Base-by-base conservation (phyloP, 2,797 vertebrate genomes). In the Gambelia wislizenii region DNA sequence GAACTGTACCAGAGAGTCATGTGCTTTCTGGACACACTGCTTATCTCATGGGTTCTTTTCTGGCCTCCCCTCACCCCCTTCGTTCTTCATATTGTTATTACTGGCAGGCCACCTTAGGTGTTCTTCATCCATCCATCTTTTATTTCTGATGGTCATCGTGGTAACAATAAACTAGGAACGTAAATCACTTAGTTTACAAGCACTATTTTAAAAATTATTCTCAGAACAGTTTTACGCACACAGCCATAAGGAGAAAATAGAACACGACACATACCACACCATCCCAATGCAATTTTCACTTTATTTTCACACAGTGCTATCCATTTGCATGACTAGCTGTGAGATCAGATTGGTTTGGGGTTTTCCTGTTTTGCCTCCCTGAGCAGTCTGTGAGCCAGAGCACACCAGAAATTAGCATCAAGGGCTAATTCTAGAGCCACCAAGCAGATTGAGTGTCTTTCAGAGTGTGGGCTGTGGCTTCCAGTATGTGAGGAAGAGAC, bases 1-100 rank as follows among this genome's bases (percentile, higher is more conserved):
- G 92, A 94, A 94, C 94, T 92, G 25, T 94, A 93, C 92, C 92
- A 85, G 69, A 92, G 72, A 92, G 13, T 95, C 95, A 94, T 91
- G 88, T 94, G 95, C 90, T 95, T 83, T 89, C 92, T 92, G 54
- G 90, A 92, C 92, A 94, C 81, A 67, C 69, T 90, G 92, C 94
- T 94, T 95, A 96, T 95, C 94, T 96, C 91, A 81, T 0, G 42
- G 56, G 77, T 85, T 94, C 54, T 20, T 59, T 86, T 87, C 91
- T 92, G 89, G 74, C 85, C 36, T 30, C 54, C 20, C 16, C 42
- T 47, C 39, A 39, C 42, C 52, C 72, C 49, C 56, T 44, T 85
- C 22, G 56, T 74, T 59, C n/a, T 44, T 74, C 47, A 44, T 33
- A 22, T 39, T 52, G 33, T 80, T 85, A 42, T 54, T 49, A 54